Evolutionary conservation across 2,797 vertebrate species (phyloP), one percentile per base, ranked within the genome.

Genomic region (Myripristis murdjan): DNA sequence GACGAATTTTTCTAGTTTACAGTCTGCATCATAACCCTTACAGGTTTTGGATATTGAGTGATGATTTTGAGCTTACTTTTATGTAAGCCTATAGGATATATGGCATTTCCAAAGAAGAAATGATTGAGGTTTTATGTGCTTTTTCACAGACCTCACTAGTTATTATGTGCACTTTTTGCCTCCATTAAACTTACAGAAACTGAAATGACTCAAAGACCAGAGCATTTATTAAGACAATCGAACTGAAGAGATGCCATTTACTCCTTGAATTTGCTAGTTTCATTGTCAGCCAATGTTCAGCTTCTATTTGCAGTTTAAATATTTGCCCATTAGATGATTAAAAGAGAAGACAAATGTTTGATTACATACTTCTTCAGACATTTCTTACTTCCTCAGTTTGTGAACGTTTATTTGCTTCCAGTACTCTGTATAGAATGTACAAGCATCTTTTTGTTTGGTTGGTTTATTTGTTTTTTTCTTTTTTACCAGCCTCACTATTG

Each of bases 221-320:
- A 51, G 39, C 43, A 22, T 39, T 61, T 41, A 66, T 39, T 73
- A 14, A 20, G 35, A 59, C 60, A 62, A 65, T 65, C 77, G 52
- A 11, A 24, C 63, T 31, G 51, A 28, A 59, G 31, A 68, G 64
- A 64, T 60, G 64, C 49, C 6, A 23, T 51, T 64, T 1, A 47
- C 18, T 44, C 20, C 35, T 70, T 64, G 44, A 31, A 31, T 60
- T 71, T 64, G 49, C 24, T 35, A 14, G 56, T 52, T 51, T 20
- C 37, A 58, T 49, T 1, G 5, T 37, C 28, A 31, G 49, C 49
- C 49, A 16, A 26, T 26, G 28, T 28, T 24, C 59, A 62, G n/a
- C 26, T 12, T 12, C 48, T 52, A 20, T 46, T 39, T 11, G 18
- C 1, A 2, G 11, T 20, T 2, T 1, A 47, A 12, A 20, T 47